Percentiles rank a stretch among this genome's conserved stretches.
These are phyloP conservation scores for Callospermophilus lateralis DNA, from an alignment of 2,113 vertebrate species.

Conservation along the genomic window DNA sequence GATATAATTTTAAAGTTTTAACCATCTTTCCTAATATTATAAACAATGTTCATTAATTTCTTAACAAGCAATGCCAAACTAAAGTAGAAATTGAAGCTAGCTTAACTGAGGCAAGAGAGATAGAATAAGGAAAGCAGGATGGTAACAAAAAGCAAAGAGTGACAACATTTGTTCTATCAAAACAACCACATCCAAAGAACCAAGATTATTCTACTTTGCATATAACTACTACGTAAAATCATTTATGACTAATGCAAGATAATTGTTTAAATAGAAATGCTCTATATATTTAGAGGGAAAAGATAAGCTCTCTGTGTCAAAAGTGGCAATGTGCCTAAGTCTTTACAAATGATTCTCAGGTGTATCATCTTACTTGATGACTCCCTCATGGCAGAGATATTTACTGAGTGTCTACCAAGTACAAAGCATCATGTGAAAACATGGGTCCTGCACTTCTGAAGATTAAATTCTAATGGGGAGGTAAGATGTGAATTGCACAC, in stretches of 20 bases:
- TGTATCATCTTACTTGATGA: background rate
- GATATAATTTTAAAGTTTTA: conserved; percentile 44
- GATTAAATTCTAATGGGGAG: background rate
- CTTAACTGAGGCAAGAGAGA: background rate
- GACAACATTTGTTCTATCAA: background rate
- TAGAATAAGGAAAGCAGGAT: background rate
- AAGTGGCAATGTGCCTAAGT: background rate
- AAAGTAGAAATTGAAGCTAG: conserved; percentile 42
- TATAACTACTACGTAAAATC: background rate
- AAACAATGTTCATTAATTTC: conserved; percentile 21
- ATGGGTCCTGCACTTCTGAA: background rate
- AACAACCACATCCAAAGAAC: conserved; percentile 17
- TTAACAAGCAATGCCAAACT: conserved; percentile 21
- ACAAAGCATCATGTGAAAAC: background rate
- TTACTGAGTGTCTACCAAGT: background rate
- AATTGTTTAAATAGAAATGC: conserved; percentile 26
- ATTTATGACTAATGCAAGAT: background rate
- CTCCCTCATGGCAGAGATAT: background rate
- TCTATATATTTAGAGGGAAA: background rate
- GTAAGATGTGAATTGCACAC: conserved; percentile 29
- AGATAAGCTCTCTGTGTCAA: background rate
- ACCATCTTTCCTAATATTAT: conserved; percentile 49
- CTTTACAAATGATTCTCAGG: background rate
- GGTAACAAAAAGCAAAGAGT: background rate
- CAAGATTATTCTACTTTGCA: background rate